Evolutionary conservation across 2,888 invertebrate genomes (phyloP), one percentile per base, ranked within the genome.

Genomic region (Eristalis pertinax): DNA sequence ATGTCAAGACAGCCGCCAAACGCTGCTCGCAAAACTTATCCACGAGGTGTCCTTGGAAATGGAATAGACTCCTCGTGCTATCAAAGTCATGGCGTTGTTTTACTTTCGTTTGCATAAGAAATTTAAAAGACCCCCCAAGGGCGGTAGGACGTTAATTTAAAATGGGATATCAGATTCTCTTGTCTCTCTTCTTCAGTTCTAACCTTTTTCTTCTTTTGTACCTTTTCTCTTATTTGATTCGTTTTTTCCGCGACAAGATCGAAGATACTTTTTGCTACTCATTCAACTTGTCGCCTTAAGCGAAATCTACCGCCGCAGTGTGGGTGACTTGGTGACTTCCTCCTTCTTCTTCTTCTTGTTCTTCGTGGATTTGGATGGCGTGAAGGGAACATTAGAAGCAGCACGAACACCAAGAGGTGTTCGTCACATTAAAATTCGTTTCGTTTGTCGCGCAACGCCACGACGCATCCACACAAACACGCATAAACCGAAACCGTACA

Each of bases 341-440:
- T n/a, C n/a, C n/a, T n/a, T 2, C 29, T 0, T 5, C 29, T 4
- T 29, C 4, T 29, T 29, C 2, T 26, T 2, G 0, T 4, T 29
- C 29, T 29, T 29, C 4, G 32, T 19, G n/a, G 50, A 19, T 50
- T 8, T 32, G 10, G 19, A n/a, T 43, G 43, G 50, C 19, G n/a
- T 3, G n/a, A 19, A 19, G 19, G 50, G 19, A 58, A 32, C 19
- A 72, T 50, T 10, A 15, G 19, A 29, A n/a, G 63, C 4, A 68
- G 58, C 19, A 43, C 8, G 11, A 24, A 60, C 60, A 60, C 26
- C 26, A 29, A 63, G 70, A 69, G 69, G 82, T 79, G 75, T 72
- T 87, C 84, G 76, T 76, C 84, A 87, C 87, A 87, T 87, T 87
- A 84, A 84, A 87, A 87, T 87, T 84, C 87, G 87, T 76, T 87